Evolutionary conservation across 1,140 invertebrate species (phyloP), one percentile per base, ranked within the genome.

Genomic region (Vanessa atalanta): DNA sequence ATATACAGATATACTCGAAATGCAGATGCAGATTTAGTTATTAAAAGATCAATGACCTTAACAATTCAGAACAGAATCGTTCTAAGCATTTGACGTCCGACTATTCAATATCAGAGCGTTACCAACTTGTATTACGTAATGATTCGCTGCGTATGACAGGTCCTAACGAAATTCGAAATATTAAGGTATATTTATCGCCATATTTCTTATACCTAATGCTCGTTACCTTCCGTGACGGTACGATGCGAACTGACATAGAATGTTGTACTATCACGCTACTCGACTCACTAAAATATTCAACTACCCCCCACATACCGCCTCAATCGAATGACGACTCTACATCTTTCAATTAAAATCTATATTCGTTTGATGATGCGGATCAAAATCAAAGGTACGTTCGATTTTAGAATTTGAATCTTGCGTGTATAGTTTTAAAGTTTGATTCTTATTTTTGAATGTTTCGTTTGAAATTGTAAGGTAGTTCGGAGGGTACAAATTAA

Each of bases 251-350:
- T 47, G 50, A 53, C 64, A 60, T 50, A 14, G 74, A 73, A 74
- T 69, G 53, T 69, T 55, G 66, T 78, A 26, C 53, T 71, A 77
- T 77, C 76, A 77, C 72, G 70, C 68, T 53, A 77, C 47, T 60
- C 47, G 55, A 37, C 47, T 53, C 57, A n/a, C 66, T 78, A 68
- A 78, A 76, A 78, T 80, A 80, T 80, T 80, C 65, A 78, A 78
- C 70, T 69, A 74, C 68, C 67, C 67, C 69, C 4, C 47, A n/a
- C 6, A 47, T 2, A 51, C 5, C 13, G 47, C 47, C 43, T 26
- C 55, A 20, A 57, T 14, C 12, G 8, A 74, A 79, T 57, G 66
- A 65, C 47, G 15, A 55, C 74, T 65, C 63, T 78, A 53, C 13
- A 13, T 13, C 5, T 1, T 15, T 16, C n/a, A 13, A 14, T 65